Conservation (phyloP, 2,888 invertebrate genomes). For the Podotricha telesiphe region DNA sequence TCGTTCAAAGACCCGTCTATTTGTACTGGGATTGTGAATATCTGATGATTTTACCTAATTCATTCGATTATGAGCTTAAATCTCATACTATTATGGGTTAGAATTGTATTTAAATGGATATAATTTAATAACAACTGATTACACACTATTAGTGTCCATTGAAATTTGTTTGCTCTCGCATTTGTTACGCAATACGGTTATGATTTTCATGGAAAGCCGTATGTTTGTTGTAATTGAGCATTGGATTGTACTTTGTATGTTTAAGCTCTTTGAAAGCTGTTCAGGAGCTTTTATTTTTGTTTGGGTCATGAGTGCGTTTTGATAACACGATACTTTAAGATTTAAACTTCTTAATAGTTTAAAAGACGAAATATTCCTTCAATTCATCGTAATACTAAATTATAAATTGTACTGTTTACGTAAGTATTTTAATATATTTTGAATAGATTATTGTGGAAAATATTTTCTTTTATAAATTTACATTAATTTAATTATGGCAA, state of each 20-base stretch:
- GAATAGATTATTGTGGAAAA: too few relatives aligned
- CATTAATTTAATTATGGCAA: too few relatives aligned
- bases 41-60: conserved; percentile 28
- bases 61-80: conserved; percentile 29
- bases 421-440: too few relatives aligned
- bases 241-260: background rate
- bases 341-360: too few relatives aligned
- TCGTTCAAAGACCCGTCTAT: conserved; percentile 52
- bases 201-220: conserved; percentile 17
- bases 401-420: too few relatives aligned
- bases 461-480: too few relatives aligned
- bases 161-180: conserved; percentile 32
- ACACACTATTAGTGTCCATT: conserved; percentile 37
- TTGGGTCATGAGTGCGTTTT: background rate
- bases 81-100: background rate
- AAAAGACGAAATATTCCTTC: too few relatives aligned
- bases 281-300: background rate
- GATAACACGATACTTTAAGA: background rate
- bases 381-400: too few relatives aligned
- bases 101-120: background rate
- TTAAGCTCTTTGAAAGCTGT: background rate
- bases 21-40: conserved; percentile 52
- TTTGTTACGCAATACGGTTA: conserved; percentile 29
- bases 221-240: conserved; percentile 15
- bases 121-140: conserved; percentile 37